A percentile compares a stretch with the other conserved stretches of the same genome.
phyloP scores from a whole-genome alignment of 2,113 vertebrate species.

The Phyllostomus discolor region DNA sequence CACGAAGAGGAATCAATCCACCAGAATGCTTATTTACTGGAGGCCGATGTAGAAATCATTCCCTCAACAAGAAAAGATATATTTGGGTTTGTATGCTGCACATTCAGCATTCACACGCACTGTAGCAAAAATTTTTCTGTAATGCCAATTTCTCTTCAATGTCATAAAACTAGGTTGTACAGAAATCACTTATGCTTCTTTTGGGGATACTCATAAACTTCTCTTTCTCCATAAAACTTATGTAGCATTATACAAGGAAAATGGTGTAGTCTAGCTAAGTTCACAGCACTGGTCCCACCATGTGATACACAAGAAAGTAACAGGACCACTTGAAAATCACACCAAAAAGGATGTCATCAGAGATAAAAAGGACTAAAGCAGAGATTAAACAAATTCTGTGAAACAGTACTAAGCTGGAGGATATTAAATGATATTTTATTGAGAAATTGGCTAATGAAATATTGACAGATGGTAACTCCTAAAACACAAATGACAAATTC shows the following conservation, averaged over 20 bases:
- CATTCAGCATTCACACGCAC: neutral
- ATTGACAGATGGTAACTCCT: neutral
- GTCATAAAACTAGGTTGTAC: neutral
- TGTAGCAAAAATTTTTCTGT: neutral
- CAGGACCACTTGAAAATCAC: neutral
- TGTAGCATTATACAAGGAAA: conserved; percentile 16
- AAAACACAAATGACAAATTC: neutral
- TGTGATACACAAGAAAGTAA: neutral
- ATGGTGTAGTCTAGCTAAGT: neutral
- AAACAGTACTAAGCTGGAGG: neutral
- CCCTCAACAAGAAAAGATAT: neutral
- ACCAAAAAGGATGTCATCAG: neutral
- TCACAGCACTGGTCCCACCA: neutral
- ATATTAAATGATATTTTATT: conserved; percentile 10
- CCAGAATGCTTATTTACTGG: neutral
- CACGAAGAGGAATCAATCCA: neutral
- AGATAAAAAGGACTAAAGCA: neutral
- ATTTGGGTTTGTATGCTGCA: neutral
- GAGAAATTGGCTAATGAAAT: neutral
- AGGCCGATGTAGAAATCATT: neutral
- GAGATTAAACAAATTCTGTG: neutral
- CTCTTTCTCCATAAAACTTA: neutral
- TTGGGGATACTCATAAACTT: neutral
- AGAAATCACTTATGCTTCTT: neutral
- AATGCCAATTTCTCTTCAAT: neutral